Percentiles rank a stretch among this genome's conserved stretches.
Conservation (phyloP, 1,140 invertebrate genomes). For the Drosophila murphyi region DNA sequence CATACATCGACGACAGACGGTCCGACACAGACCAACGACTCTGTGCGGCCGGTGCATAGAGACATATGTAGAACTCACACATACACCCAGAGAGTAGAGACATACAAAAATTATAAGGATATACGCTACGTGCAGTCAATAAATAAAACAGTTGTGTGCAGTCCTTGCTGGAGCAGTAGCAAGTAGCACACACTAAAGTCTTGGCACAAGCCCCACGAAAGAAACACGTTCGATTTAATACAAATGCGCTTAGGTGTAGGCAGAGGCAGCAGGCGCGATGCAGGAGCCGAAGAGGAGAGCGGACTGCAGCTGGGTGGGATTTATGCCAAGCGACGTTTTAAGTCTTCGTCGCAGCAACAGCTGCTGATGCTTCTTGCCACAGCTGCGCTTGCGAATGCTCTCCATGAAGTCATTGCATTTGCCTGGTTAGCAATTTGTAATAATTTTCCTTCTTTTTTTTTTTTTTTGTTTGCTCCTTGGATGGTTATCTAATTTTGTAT, state of each 20-base stretch:
- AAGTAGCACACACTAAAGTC: slow-evolving; percentile 29
- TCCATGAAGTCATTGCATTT: slow-evolving; percentile 65
- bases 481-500: slow-evolving; percentile 46
- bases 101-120: slow-evolving; percentile 81
- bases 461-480: neutral
- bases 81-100: slow-evolving; percentile 28
- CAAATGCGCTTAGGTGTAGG: slow-evolving; percentile 64
- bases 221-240: slow-evolving; percentile 79
- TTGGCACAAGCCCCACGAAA: slow-evolving; percentile 39
- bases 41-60: slow-evolving; percentile 32
- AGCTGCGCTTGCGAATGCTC: slow-evolving; percentile 66
- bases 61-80: slow-evolving; percentile 62
- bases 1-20: slow-evolving; percentile 38
- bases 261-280: neutral
- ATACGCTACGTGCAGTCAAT: slow-evolving; percentile 79
- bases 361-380: slow-evolving; percentile 62
- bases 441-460: slow-evolving; percentile 26
- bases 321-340: slow-evolving; percentile 73
- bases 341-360: slow-evolving; percentile 71
- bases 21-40: slow-evolving; percentile 30
- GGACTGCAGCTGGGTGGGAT: slow-evolving; percentile 45
- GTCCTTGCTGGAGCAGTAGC: slow-evolving; percentile 32
- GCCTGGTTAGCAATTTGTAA: slow-evolving; percentile 62
- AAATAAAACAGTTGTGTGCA: slow-evolving; percentile 77
- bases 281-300: neutral